phyloP scores from a whole-genome alignment of 1,140 invertebrate genomes.

The Trachymyrmex septentrionalis region DNA sequence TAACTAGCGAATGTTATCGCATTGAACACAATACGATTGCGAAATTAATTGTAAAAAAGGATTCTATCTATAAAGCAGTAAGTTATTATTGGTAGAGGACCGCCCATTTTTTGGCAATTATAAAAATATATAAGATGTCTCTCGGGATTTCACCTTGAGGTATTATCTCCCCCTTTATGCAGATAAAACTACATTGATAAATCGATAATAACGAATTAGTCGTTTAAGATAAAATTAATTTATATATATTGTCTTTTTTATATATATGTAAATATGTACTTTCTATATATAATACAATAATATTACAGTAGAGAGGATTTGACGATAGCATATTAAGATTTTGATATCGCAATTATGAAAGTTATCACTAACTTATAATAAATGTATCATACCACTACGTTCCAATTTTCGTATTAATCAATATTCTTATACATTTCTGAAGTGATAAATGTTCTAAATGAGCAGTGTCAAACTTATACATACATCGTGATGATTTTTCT shows the following conservation, averaged over 20 bases:
- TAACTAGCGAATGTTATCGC: constrained; percentile 38
- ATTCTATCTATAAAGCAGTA: constrained; percentile 53
- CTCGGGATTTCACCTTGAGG: constrained; percentile 10
- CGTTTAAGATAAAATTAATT: not conserved
- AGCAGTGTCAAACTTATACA: constrained; percentile 3
- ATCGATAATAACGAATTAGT: not conserved
- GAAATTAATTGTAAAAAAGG: constrained; percentile 32
- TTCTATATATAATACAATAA: not conserved
- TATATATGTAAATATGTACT: not conserved
- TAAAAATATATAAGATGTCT: not conserved
- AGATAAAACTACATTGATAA: constrained; percentile 37
- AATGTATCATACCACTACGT: constrained; percentile 28
- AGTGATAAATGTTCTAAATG: constrained; percentile 21
- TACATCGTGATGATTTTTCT: not conserved
- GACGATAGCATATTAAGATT: not conserved
- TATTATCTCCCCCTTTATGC: constrained; percentile 16
- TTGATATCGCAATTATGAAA: constrained; percentile 38
- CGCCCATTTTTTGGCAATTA: constrained; percentile 11
- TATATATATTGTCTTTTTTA: not conserved
- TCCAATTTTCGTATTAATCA: constrained; percentile 53
- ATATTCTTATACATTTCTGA: constrained; percentile 28
- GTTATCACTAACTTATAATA: constrained; percentile 53
- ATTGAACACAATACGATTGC: constrained; percentile 3
- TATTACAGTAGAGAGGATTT: not conserved
- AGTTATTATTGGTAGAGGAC: constrained; percentile 43